Conservation (phyloP, 2,888 invertebrate species). For the Laspeyria flexula region DNA sequence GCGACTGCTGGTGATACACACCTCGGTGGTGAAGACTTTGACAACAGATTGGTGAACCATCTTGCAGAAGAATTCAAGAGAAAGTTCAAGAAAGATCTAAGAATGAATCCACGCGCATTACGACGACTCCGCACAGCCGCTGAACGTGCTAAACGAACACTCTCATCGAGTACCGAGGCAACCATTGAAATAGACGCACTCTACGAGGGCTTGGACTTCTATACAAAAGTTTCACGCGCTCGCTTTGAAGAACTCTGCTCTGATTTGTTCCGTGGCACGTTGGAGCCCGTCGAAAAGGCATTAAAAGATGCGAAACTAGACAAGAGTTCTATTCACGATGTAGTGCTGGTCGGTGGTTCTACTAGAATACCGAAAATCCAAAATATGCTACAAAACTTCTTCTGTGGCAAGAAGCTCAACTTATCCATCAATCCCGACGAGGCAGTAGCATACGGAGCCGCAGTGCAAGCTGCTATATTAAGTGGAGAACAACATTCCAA, state of each 20-base stretch:
- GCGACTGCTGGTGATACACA: conserved; percentile 94
- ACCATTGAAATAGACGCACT: conserved; percentile 85
- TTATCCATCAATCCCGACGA: conserved; percentile 88
- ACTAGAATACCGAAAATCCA: conserved; percentile 93
- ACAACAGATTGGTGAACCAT: conserved; percentile 88
- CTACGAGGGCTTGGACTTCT: conserved; percentile 89
- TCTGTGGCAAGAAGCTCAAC: not conserved
- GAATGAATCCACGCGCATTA: conserved; percentile 87
- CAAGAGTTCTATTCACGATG: conserved; percentile 90
- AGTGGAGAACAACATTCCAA: conserved; percentile 90
- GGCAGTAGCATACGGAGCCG: conserved; percentile 92
- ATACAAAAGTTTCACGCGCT: conserved; percentile 89
- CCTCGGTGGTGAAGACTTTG: no score
- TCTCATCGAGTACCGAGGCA: conserved; percentile 88
- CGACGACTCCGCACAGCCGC: conserved; percentile 90
- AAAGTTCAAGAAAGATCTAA: conserved; percentile 89
- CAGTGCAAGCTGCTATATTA: conserved; percentile 90
- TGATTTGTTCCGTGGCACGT: conserved; percentile 89
- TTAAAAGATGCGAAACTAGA: conserved; percentile 92
- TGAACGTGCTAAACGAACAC: conserved; percentile 90
- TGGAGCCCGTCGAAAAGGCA: conserved; percentile 92
- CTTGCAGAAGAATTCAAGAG: conserved; percentile 89
- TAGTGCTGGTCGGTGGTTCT: conserved; percentile 93
- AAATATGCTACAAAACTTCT: conserved; percentile 88
- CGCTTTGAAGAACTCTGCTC: conserved; percentile 91